Conservation (phyloP, 2,113 vertebrate genomes). For the Ifrita kowaldi region DNA sequence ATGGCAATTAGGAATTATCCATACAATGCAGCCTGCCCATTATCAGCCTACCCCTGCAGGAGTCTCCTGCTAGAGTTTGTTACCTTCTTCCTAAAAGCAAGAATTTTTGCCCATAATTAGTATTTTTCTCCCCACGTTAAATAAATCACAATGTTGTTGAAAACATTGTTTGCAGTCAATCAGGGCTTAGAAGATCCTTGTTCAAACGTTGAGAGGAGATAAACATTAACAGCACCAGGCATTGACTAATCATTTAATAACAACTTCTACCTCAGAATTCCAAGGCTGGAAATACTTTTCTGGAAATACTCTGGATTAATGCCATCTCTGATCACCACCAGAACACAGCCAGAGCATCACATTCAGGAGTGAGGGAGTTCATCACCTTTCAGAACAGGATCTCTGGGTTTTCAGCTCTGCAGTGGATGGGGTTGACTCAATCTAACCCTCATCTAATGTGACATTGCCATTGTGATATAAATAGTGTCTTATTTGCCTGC, state of each 20-base stretch:
- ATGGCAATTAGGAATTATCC: constrained; percentile 13
- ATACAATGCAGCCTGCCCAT: background rate
- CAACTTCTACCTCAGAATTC: background rate
- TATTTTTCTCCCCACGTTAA: background rate
- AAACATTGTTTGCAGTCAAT: background rate
- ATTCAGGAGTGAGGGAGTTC: background rate
- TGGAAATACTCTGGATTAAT: background rate
- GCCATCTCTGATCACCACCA: background rate
- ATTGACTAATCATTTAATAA: background rate
- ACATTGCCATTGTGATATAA: constrained; percentile 32
- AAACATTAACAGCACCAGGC: background rate
- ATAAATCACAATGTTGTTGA: background rate
- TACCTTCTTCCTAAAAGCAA: background rate
- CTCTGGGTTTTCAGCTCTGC: background rate
- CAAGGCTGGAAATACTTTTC: background rate
- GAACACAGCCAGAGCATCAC: background rate
- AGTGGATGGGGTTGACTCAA: background rate
- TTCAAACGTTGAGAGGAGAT: background rate
- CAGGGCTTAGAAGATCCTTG: background rate
- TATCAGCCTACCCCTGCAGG: background rate
- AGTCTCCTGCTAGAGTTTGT: background rate
- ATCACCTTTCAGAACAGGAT: background rate
- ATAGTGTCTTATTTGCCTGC: constrained; percentile 49
- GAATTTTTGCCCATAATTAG: background rate
- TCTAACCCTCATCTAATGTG: constrained; percentile 11